Evolutionary conservation across 2,888 invertebrate genomes (phyloP).

Genomic region (Monoplex corrugatus): DNA sequence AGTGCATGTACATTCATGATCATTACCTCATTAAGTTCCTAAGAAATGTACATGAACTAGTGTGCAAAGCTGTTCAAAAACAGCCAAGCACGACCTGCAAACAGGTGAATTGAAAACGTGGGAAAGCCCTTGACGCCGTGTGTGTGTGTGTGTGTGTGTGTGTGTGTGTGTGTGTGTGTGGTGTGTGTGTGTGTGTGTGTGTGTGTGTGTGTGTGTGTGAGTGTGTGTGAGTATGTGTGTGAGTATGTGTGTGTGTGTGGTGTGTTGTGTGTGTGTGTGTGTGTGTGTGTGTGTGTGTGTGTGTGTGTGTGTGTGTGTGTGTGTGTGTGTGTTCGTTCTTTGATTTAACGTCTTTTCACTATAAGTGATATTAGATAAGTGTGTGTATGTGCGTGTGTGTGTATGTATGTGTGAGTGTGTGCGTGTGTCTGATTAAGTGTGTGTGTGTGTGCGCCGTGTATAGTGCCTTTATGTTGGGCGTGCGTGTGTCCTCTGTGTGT

Average conservation of each 20-base stretch:
- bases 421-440: not conserved
- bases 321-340: not conserved
- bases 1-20: too few species aligned
- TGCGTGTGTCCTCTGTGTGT: too few species aligned
- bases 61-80: too few species aligned
- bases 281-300: not conserved
- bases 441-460: too few species aligned
- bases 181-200: not conserved
- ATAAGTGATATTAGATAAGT: not conserved
- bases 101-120: too few species aligned
- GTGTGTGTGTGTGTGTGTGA: constrained; percentile 13
- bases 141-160: not conserved
- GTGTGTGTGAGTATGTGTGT: not conserved
- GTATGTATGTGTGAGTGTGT: not conserved
- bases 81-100: too few species aligned
- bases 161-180: not conserved
- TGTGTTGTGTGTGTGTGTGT: not conserved
- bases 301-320: not conserved
- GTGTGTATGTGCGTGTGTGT: not conserved
- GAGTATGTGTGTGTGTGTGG: not conserved
- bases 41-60: too few species aligned
- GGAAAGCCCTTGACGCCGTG: too few species aligned
- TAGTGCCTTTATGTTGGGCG: too few species aligned
- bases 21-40: too few species aligned
- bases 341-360: too few species aligned